A percentile compares a stretch with the other conserved stretches of the same genome.
phyloP scores from a whole-genome alignment of 2,113 vertebrate species.

The Heptranchias perlo region DNA sequence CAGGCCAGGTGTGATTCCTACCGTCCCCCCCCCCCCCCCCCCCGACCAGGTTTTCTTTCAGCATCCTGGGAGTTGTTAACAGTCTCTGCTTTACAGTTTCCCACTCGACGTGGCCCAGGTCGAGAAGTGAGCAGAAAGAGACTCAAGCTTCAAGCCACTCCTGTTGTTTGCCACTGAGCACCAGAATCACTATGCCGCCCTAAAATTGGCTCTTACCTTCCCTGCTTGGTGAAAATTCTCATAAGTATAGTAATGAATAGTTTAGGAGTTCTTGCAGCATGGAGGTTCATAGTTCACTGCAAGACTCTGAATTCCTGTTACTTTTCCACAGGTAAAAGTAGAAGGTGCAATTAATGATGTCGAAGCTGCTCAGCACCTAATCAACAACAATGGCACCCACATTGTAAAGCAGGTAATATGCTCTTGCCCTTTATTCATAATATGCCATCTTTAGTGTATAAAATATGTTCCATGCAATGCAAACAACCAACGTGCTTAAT shows the following conservation, averaged over 20 bases:
- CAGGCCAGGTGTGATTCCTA: too few relatives aligned
- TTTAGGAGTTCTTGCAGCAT: not conserved
- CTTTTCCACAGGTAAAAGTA: slow-evolving; percentile 64
- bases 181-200: not conserved
- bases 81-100: too few relatives aligned
- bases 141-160: not conserved
- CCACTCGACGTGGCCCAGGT: too few relatives aligned
- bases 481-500: not conserved
- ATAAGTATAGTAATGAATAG: not conserved
- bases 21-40: too few relatives aligned
- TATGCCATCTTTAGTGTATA: not conserved
- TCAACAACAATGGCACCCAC: slow-evolving; percentile 65
- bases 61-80: too few relatives aligned
- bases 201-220: not conserved
- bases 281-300: not conserved
- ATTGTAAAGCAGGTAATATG: slow-evolving; percentile 66
- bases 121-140: not conserved
- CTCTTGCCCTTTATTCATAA: not conserved
- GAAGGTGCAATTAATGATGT: slow-evolving; percentile 58
- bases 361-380: slow-evolving; percentile 72
- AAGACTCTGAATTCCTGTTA: not conserved
- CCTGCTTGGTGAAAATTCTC: not conserved
- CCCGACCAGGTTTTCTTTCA: too few relatives aligned
- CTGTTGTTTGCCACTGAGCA: not conserved
- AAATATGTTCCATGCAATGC: not conserved